Evolutionary conservation across 2,797 vertebrate species (phyloP).

Genomic region (Allobates femoralis): DNA sequence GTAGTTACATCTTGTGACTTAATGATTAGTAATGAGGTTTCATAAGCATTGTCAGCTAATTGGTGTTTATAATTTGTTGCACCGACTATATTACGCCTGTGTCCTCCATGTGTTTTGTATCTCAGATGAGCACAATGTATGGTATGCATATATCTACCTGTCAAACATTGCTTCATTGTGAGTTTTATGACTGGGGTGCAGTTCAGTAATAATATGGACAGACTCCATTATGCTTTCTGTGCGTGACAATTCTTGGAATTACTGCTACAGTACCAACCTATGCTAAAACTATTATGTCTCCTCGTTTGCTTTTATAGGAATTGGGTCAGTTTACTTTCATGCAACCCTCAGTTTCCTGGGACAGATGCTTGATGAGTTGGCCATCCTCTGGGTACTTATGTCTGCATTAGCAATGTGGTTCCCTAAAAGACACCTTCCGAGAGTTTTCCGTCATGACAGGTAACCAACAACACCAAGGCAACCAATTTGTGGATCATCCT

Average conservation of each 20-base stretch:
- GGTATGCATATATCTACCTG: background rate
- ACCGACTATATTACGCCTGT: no score
- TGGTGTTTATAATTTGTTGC: no score
- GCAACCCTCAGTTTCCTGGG: constrained; percentile 97
- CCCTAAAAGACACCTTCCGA: constrained; percentile 93
- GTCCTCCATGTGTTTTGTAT: no score
- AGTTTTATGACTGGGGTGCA: background rate
- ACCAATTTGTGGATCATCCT: background rate
- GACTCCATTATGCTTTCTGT: background rate
- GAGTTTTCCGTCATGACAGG: constrained; percentile 92
- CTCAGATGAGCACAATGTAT: background rate
- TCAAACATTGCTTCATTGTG: background rate
- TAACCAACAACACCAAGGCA: constrained; percentile 67
- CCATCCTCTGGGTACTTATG: constrained; percentile 98
- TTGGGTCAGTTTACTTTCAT: constrained; percentile 98
- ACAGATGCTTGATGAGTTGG: constrained; percentile 97
- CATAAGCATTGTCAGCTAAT: no score
- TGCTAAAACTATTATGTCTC: background rate
- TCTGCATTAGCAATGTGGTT: constrained; percentile 98
- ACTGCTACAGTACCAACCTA: background rate
- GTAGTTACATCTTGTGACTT: no score
- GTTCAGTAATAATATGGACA: background rate
- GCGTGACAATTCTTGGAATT: background rate
- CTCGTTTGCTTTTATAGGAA: constrained; percentile 78
- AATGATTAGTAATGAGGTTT: no score